Percentiles rank a stretch among this genome's conserved stretches.
Evolutionary conservation across 2,113 vertebrate genomes (phyloP).

Genomic region (Natator depressus): DNA sequence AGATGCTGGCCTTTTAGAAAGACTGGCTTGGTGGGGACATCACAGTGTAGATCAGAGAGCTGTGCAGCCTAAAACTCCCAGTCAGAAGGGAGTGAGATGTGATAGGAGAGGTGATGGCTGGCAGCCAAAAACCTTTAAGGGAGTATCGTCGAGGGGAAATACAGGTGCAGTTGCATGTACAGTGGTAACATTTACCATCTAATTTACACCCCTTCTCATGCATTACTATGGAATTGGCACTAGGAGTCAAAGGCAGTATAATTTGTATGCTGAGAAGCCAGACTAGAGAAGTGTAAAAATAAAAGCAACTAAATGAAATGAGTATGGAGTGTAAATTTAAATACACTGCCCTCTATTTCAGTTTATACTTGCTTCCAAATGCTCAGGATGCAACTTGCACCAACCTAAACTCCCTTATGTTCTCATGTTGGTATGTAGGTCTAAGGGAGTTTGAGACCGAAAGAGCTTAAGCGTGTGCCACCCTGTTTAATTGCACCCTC

Average conservation of each 20-base stretch:
- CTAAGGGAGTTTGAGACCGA: not conserved
- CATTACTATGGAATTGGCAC: conserved; percentile 16
- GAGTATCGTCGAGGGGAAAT: not conserved
- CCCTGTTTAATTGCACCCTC: conserved; percentile 17
- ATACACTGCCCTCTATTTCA: not conserved
- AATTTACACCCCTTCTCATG: conserved; percentile 9
- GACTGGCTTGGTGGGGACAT: not conserved
- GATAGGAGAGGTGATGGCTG: not conserved
- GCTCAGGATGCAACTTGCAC: not conserved
- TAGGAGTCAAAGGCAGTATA: not conserved
- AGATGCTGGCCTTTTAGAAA: not conserved
- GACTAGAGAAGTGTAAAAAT: not conserved
- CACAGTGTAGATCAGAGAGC: not conserved
- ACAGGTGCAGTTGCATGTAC: not conserved
- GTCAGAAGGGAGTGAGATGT: not conserved
- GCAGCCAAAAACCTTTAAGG: not conserved
- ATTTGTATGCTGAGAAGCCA: conserved; percentile 9
- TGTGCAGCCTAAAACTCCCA: not conserved
- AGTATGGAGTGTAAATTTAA: not conserved
- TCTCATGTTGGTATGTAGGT: not conserved
- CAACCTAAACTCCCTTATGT: not conserved
- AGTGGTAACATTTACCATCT: not conserved
- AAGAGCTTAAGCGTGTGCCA: not conserved
- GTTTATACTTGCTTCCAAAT: not conserved
- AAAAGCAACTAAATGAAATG: not conserved